phyloP scores from a whole-genome alignment of 2,797 vertebrate species.

The Setipinna tenuifilis region DNA sequence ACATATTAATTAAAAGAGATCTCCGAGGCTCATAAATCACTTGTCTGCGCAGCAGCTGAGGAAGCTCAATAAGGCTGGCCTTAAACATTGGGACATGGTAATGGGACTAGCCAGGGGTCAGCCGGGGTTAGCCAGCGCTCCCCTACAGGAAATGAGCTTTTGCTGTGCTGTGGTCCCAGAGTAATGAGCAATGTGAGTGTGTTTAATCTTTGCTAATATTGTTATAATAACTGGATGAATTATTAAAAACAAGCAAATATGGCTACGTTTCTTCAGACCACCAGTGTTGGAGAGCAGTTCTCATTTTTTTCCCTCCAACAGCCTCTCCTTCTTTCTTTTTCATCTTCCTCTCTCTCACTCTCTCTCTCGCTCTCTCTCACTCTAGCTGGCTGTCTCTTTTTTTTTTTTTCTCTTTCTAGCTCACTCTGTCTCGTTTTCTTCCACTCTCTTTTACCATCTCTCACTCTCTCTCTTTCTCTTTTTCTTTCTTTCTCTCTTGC shows the following conservation, averaged over 20 bases:
- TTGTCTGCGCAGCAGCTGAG: constrained; percentile 73
- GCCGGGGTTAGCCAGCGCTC: constrained; percentile 78
- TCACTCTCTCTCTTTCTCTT: neutral
- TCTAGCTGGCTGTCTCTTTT: no score
- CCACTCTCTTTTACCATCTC: neutral
- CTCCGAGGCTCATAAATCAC: constrained; percentile 69
- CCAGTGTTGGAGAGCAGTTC: constrained; percentile 58
- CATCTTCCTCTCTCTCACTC: neutral
- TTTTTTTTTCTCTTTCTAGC: no score
- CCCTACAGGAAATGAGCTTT: constrained; percentile 86
- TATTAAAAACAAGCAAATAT: constrained; percentile 84
- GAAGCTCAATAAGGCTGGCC: constrained; percentile 75
- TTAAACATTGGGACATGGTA: constrained; percentile 79
- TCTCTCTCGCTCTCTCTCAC: neutral
- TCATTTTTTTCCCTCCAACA: constrained; percentile 43
- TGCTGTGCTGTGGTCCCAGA: constrained; percentile 81
- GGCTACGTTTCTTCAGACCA: constrained; percentile 70
- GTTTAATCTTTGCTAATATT: constrained; percentile 86
- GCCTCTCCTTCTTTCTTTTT: neutral
- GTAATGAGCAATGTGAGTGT: constrained; percentile 81
- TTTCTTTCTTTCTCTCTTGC: neutral
- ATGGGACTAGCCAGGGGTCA: constrained; percentile 83
- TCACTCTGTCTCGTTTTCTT: neutral
- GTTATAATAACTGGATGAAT: constrained; percentile 85
- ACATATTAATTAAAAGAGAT: constrained; percentile 73